A percentile compares a stretch with the other conserved stretches of the same genome.
phyloP scores from a whole-genome alignment of 2,113 vertebrate genomes.

The Rhipidura dahli region DNA sequence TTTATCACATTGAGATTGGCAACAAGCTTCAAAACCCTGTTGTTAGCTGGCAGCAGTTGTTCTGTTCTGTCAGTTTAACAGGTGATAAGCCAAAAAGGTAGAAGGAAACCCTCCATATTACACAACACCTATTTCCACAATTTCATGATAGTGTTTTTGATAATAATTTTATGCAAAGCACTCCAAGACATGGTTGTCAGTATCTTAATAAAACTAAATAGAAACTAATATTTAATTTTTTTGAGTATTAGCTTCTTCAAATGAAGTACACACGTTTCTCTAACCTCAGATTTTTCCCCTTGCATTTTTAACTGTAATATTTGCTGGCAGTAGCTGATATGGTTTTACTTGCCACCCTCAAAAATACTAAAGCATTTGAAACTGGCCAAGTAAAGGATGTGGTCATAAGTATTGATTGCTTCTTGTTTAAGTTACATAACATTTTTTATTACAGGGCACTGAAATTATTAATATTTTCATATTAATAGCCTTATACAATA shows the following conservation, averaged over 20 bases:
- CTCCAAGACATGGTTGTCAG: not conserved
- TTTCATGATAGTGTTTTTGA: not conserved
- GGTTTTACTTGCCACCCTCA: not conserved
- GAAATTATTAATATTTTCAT: not conserved
- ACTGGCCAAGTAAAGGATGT: not conserved
- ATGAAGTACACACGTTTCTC: not conserved
- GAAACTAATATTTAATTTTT: not conserved
- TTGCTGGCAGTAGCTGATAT: not conserved
- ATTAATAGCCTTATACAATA: not conserved
- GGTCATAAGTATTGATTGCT: not conserved
- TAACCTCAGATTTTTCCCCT: not conserved
- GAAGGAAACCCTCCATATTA: not conserved
- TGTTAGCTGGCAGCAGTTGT: constrained; percentile 1
- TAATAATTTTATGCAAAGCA: not conserved
- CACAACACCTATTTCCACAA: not conserved
- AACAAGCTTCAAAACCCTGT: constrained; percentile 9
- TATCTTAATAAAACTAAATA: not conserved
- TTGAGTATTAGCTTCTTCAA: not conserved
- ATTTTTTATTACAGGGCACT: not conserved
- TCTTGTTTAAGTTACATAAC: not conserved
- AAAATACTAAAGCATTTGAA: not conserved
- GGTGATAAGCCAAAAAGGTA: not conserved
- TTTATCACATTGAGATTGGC: not conserved
- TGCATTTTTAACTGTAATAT: not conserved
- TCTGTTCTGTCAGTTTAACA: constrained; percentile 20